Conservation (phyloP, 2,888 invertebrate genomes). For the Iselma pallidipennis region DNA sequence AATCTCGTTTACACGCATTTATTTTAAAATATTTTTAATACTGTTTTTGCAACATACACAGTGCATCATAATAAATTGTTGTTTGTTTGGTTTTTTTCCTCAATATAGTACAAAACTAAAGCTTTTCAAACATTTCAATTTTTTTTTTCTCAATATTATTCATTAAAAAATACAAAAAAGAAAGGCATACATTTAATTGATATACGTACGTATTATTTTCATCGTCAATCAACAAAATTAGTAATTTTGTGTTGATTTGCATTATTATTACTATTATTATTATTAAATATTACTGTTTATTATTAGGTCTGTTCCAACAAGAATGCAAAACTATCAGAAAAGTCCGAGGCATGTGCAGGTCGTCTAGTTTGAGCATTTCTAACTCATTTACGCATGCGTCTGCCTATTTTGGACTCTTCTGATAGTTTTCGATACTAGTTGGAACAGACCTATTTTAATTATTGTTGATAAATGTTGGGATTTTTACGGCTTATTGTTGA, state of each 20-base stretch:
- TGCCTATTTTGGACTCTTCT: no score
- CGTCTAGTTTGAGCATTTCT: no score
- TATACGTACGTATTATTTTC: constrained; percentile 19
- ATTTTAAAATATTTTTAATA: constrained; percentile 37
- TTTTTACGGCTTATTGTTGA: constrained; percentile 1
- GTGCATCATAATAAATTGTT: constrained; percentile 39
- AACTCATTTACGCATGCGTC: no score
- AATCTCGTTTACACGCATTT: neutral
- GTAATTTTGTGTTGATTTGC: neutral
- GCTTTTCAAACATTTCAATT: constrained; percentile 20
- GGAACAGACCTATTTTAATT: constrained; percentile 14
- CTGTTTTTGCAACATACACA: constrained; percentile 49
- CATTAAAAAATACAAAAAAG: constrained; percentile 42
- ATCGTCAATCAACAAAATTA: neutral
- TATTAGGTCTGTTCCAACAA: no score
- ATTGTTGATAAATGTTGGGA: constrained; percentile 11
- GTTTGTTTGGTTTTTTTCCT: constrained; percentile 5
- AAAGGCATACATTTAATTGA: constrained; percentile 43
- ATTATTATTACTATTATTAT: neutral
- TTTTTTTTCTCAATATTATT: constrained; percentile 11
- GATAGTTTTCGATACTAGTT: constrained; percentile 7
- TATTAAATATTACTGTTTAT: neutral
- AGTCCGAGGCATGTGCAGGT: no score
- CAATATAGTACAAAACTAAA: constrained; percentile 48
- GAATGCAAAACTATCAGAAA: no score